These are phyloP conservation scores for Danio kyathit DNA, from an alignment of 2,797 vertebrate genomes.

Conservation along the genomic window DNA sequence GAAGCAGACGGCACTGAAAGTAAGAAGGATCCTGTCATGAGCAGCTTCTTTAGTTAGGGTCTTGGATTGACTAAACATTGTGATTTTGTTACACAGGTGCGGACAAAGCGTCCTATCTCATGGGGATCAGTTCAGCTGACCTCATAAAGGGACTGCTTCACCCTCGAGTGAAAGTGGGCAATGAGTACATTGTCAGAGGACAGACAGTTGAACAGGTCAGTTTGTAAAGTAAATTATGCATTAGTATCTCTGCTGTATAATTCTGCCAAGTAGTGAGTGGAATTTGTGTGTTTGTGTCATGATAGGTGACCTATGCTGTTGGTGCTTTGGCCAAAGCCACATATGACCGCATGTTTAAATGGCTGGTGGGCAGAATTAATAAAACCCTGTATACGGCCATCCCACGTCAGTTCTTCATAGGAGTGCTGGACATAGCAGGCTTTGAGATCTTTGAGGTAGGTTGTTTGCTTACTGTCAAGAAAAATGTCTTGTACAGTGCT, in stretches of 20 bases:
- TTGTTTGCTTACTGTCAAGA: not conserved
- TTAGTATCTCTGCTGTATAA: not conserved
- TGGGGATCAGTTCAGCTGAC: slow-evolving; percentile 93
- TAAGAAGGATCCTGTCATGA: slow-evolving; percentile 67
- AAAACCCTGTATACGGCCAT: slow-evolving; percentile 87
- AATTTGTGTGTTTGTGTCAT: slow-evolving; percentile 28
- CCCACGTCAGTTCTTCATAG: slow-evolving; percentile 92
- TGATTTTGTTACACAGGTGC: slow-evolving; percentile 78
- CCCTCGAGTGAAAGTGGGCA: slow-evolving; percentile 93
- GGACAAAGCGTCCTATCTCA: slow-evolving; percentile 93
- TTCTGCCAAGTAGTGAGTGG: not conserved
- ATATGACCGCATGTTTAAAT: slow-evolving; percentile 94
- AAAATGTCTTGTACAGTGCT: not conserved
- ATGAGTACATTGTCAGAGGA: slow-evolving; percentile 91
- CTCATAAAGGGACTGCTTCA: slow-evolving; percentile 93
- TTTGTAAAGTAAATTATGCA: not conserved
- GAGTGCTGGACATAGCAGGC: slow-evolving; percentile 94
- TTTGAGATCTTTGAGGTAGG: slow-evolving; percentile 94
- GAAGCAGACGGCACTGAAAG: slow-evolving; percentile 94
- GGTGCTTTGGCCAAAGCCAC: slow-evolving; percentile 93
- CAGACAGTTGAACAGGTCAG: slow-evolving; percentile 94
- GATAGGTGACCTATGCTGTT: slow-evolving; percentile 87
- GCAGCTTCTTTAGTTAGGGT: not conserved
- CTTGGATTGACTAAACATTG: not conserved
- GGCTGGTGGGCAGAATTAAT: slow-evolving; percentile 93